A percentile compares a stretch with the other conserved stretches of the same genome.
Evolutionary conservation across 53 echinoderm and acorn worm genomes (phyloP).

Genomic region (Echinometra lucunter): DNA sequence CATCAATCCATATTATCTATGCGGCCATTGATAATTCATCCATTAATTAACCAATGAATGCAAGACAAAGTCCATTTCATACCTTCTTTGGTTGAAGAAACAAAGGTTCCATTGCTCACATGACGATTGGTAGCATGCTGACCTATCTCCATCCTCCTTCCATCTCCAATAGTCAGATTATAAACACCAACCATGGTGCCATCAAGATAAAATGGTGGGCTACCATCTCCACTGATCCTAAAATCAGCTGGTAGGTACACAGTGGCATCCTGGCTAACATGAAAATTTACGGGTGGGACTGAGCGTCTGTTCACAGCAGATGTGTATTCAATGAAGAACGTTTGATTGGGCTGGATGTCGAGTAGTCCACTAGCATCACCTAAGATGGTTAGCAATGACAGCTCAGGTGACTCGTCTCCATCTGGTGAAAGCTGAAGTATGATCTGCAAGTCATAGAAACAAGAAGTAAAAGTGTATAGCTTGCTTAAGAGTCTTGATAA

Average conservation of each 20-base stretch:
- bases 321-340: conserved; percentile 89
- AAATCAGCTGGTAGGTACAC: conserved; percentile 87
- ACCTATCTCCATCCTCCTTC: conserved; percentile 80
- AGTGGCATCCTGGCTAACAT: conserved; percentile 74
- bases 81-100: conserved; percentile 77
- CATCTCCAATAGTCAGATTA: conserved; percentile 84
- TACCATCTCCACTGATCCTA: conserved; percentile 77
- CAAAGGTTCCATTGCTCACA: conserved; percentile 83
- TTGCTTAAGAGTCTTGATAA: background rate
- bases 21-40: background rate
- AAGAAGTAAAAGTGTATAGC: background rate
- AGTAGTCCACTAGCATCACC: conserved; percentile 82
- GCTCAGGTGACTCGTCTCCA: conserved; percentile 40
- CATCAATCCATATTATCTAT: background rate
- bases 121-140: conserved; percentile 87
- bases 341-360: conserved; percentile 81
- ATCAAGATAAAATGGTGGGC: conserved; percentile 84
- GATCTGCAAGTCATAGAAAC: conserved; percentile 42
- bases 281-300: conserved; percentile 88
- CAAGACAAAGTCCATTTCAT: background rate
- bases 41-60: too few relatives aligned
- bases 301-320: conserved; percentile 77
- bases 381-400: conserved; percentile 83
- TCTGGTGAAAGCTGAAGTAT: conserved; percentile 67
- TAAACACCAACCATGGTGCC: conserved; percentile 87